phyloP scores from a whole-genome alignment of 2,888 invertebrate species.

The Altica lythri region DNA sequence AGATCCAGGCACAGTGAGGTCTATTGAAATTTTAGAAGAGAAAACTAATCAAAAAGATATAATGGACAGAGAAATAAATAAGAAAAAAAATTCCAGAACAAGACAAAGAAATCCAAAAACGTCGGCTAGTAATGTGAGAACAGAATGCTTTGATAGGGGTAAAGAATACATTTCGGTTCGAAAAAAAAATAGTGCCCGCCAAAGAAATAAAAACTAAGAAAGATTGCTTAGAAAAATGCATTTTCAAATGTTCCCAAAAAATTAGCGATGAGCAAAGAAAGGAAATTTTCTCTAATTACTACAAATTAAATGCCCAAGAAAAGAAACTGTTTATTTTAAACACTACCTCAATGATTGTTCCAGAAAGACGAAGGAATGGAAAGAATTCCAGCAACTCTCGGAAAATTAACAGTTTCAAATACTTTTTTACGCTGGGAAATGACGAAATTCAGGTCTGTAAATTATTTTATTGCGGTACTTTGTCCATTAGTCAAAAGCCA shows the following conservation, averaged over 20 bases:
- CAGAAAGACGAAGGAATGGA: constrained; percentile 19
- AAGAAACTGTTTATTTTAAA: constrained; percentile 15
- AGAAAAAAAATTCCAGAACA: constrained; percentile 9
- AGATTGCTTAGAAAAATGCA: constrained; percentile 18
- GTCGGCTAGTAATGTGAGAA: constrained; percentile 24
- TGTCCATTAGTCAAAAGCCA: constrained; percentile 26
- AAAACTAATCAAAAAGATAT: too few species aligned
- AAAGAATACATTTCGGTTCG: constrained; percentile 21
- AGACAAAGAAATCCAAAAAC: constrained; percentile 15
- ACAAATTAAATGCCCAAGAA: constrained; percentile 15
- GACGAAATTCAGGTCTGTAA: constrained; percentile 13
- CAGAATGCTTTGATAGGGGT: constrained; percentile 18
- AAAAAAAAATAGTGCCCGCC: constrained; percentile 21
- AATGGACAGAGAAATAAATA: not conserved
- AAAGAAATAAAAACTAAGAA: constrained; percentile 21
- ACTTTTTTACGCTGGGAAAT: constrained; percentile 7
- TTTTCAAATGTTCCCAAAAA: constrained; percentile 14
- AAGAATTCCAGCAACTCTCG: constrained; percentile 22
- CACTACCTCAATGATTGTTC: constrained; percentile 11
- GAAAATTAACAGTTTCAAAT: constrained; percentile 20
- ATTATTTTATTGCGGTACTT: constrained; percentile 16
- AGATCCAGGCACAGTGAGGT: too few species aligned
- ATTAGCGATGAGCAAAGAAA: constrained; percentile 24
- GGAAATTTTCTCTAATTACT: constrained; percentile 21
- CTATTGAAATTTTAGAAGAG: too few species aligned